Evolutionary conservation across 2,113 vertebrate species (phyloP), one percentile per base, ranked within the genome.

Genomic region (Callionymus lyra): DNA sequence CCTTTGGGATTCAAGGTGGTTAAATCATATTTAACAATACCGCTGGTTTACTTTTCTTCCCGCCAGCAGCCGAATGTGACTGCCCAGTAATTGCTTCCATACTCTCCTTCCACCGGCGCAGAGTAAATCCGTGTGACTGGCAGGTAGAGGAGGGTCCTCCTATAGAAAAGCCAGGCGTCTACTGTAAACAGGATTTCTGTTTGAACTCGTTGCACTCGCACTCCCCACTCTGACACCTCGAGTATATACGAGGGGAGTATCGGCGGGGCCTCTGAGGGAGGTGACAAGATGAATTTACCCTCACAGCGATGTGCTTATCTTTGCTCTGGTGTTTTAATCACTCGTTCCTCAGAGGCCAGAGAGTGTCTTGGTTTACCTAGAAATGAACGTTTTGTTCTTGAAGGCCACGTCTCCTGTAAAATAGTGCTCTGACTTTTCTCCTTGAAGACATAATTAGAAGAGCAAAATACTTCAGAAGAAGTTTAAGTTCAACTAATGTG

Each of bases 41-140:
- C 14, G 35, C 50, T 42, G 32, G 50, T 70, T 64, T 62, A 52
- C 50, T 52, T 62, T 70, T 44, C 16, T 60, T 38, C 42, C 46
- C 21, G 31, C 45, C 42, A 16, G 44, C 31, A 60, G 41, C 38
- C n/a, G 34, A 40, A 66, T 49, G 44, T 39, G 37, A 48, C 46
- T 16, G 3, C 46, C 47, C 53, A 43, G 44, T 64, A 67, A 70
- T 59, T 55, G 59, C 54, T 64, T 50, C 59, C 66, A 64, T 59
- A 39, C 13, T 31, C 13, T 12, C 15, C 13, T 37, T 32, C 18
- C 15, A 41, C 49, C 12, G 19, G 6, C 16, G 38, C 37, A 44
- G 37, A 53, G 50, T 55, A 52, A 63, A 74, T 63, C 60, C 2
- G 9, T 48, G 27, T 9, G 36, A 47, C 39, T 40, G 49, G 46